Base-by-base conservation (phyloP, 2,888 invertebrate genomes). In the Cephus spinipes region DNA sequence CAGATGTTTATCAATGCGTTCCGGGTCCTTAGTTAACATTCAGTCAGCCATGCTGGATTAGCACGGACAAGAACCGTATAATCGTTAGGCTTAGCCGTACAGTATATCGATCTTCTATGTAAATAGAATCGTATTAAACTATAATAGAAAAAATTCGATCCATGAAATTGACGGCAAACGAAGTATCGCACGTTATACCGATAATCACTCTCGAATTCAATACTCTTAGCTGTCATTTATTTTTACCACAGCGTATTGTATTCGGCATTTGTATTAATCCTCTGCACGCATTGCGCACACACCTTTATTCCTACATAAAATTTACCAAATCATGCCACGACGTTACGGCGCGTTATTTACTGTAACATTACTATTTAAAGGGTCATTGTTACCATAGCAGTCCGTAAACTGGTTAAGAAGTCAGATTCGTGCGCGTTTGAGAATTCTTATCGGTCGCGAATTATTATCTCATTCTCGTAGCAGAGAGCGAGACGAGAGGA, bases 121-220 rank as follows among this genome's bases (percentile, higher is more conserved):
- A 55, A 82, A 81, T 81, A 81, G 73, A 73, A 79, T 80, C 83
- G 83, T 85, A 85, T 81, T 84, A 84, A 83, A 85, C 81, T 83
- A 85, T 83, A 77, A 73, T 33, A 69, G 71, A 79, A 81, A 79
- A 81, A 81, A 69, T 73, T 73, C 55, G 73, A 33, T 75, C 74
- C 78, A 76, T 73, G 76, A 76, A 79, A 36, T 77, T 81, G 79
- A 80, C 79, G 23, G 55, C 2, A 55, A 55, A 55, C 23, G 23
- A 55, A 55, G 55, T 23, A 55, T 55, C 55, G 55, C 55, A 55
- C 55, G 55, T 55, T 55, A 9, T 1, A 55, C 55, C 55, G 23
- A 55, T 55, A 55, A 55, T 55, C 55, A 9, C 0, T 55, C 9
- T 55, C 9, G 23, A 55, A 55, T 55, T 55, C 23, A 55, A 23